Evolutionary conservation across 2,113 vertebrate genomes (phyloP).

Genomic region (Merops nubicus): DNA sequence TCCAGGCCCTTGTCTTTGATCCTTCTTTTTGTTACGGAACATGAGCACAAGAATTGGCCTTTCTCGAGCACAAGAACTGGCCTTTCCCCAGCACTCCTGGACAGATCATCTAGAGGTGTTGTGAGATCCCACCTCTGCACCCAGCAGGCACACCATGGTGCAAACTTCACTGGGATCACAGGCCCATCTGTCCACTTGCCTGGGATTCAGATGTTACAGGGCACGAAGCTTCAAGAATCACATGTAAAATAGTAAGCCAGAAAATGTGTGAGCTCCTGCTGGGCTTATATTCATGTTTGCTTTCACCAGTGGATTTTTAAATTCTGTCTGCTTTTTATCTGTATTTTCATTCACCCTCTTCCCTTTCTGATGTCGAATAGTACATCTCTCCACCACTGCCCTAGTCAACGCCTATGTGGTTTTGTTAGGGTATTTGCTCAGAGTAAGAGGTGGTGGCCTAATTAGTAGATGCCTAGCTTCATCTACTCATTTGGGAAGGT

Average conservation of each 20-base stretch:
- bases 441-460: background rate
- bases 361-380: background rate
- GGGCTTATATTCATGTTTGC: background rate
- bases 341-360: background rate
- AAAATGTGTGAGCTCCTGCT: background rate
- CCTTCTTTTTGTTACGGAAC: background rate
- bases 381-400: background rate
- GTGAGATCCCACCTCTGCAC: background rate
- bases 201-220: background rate
- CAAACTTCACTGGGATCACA: background rate
- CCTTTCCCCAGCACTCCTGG: background rate
- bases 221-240: background rate
- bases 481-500: background rate
- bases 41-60: background rate
- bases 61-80: background rate
- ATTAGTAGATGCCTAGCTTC: background rate
- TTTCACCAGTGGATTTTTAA: background rate
- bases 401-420: background rate
- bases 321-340: background rate
- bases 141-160: no score
- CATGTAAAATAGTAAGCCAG: background rate
- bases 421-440: background rate
- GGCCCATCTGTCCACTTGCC: background rate
- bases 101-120: rapidly evolving
- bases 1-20: background rate